Base-by-base conservation (phyloP, 2,888 invertebrate genomes). In the Alviniconcha strummeri region DNA sequence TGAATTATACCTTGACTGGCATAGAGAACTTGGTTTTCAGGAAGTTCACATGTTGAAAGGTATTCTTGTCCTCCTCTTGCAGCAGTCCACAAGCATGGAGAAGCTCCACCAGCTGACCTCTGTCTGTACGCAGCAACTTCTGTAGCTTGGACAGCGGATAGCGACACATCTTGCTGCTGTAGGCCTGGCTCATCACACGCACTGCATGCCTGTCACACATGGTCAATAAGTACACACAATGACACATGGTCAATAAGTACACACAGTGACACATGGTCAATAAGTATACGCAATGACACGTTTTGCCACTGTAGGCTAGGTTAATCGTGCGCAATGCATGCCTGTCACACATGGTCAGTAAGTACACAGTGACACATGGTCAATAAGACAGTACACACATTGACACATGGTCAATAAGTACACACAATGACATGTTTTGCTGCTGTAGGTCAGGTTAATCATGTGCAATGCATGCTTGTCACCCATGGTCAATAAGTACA, bases 261-360 rank as follows among this genome's bases (percentile, higher is more conserved):
- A n/a, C 69, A 69, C 69, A 69, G 6, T 7, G 15, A 69, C n/a
- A n/a, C n/a, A 69, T 17, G 17, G 9, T 11, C 60, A 60, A 60
- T 11, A 60, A 60, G 13, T 13, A 60, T 4, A 36, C 36, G 3
- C 36, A 89, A 55, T 85, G 86, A 11, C 85, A 86, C 76, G 87
- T 87, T 75, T 89, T 90, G 72, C 89, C 88, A 83, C 87, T 89
- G 86, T 87, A 90, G 5, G 86, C 91, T 13, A 85, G 78, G 36
- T 87, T 88, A 86, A 91, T 86, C 6, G 86, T 84, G 69, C 87
- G 83, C 7, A 91, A 81, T 3, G 88, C 86, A 67, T 84, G 85
- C 71, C 90, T 91, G 86, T 55, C 85, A 87, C 60, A 60, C 60
- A 60, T 13, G 13, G 60, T 8, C 60, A 60, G 13, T 60, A 17